Base-by-base conservation (phyloP, 2,797 vertebrate genomes). In the Siniperca undulata region DNA sequence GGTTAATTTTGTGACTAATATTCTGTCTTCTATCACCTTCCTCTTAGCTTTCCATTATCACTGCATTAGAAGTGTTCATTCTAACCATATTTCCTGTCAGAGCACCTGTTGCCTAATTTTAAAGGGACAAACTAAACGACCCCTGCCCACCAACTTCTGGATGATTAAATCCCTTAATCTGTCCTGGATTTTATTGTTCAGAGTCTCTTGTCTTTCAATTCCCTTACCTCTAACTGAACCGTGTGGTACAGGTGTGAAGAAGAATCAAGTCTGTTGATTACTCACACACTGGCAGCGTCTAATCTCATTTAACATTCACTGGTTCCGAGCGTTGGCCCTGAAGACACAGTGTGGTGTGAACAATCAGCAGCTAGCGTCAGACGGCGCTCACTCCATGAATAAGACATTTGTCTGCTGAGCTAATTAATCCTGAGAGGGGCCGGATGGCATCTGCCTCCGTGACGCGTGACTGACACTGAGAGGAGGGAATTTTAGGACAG, bases 391-490 rank as follows among this genome's bases (percentile, higher is more conserved):
- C 84, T 77, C 87, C 89, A 94, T 93, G 93, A 95, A 94, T 93
- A 94, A 94, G 89, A 94, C 92, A 92, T 94, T 94, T 90, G 89
- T 94, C 91, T 93, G 90, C 83, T 75, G 86, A 91, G 92, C 90
- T 94, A 94, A 95, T 94, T 94, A 95, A 93, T 94, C 93, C 92
- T 93, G 93, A 93, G 93, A 92, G 92, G 89, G 91, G 87, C 90
- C 83, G 83, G 91, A 90, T 92, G 93, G 93, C 92, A 92, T 93
- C 92, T 93, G 93, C 90, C 88, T 92, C 82, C 72, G 17, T 74
- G 89, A 87, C 59, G 82, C 76, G 90, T 93, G 93, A 94, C 92
- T 91, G 89, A 89, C 93, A 83, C 73, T 5, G 85, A 91, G 85
- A 86, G 84, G 86, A 85, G 83, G 85, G 85, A 83, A 50, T 86